These are phyloP conservation scores for Cryptomyrus ogoouensis DNA, from an alignment of 2,113 vertebrate genomes.

Conservation along the genomic window DNA sequence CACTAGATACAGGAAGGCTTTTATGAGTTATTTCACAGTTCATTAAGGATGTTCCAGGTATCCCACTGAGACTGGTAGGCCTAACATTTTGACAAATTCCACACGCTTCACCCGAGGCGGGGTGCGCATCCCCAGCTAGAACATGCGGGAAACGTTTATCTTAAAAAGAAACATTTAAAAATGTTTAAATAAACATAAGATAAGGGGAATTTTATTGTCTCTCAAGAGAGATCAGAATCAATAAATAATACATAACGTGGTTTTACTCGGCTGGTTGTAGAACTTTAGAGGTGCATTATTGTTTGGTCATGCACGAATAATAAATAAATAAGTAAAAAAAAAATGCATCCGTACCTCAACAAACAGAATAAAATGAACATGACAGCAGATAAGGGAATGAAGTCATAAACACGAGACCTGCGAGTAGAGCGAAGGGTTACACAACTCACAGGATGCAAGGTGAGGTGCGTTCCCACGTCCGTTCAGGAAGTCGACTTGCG, in stretches of 20 bases:
- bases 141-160: neutral
- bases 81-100: neutral
- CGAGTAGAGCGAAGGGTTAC: neutral
- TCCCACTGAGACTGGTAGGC: neutral
- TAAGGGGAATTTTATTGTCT: neutral
- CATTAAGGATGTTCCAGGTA: neutral
- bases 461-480: neutral
- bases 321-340: neutral
- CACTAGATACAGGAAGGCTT: neutral
- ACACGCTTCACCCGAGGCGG: neutral
- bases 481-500: neutral
- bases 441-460: neutral
- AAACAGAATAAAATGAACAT: neutral
- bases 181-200: neutral
- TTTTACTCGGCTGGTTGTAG: neutral
- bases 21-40: neutral
- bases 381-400: neutral
- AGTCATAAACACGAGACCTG: neutral
- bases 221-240: neutral
- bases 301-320: neutral
- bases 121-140: neutral
- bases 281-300: neutral
- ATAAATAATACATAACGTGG: neutral
- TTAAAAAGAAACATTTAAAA: conserved; percentile 1
- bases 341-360: neutral